Conservation (phyloP, 1,140 invertebrate genomes). For the Ditylenchus dipsaci region DNA sequence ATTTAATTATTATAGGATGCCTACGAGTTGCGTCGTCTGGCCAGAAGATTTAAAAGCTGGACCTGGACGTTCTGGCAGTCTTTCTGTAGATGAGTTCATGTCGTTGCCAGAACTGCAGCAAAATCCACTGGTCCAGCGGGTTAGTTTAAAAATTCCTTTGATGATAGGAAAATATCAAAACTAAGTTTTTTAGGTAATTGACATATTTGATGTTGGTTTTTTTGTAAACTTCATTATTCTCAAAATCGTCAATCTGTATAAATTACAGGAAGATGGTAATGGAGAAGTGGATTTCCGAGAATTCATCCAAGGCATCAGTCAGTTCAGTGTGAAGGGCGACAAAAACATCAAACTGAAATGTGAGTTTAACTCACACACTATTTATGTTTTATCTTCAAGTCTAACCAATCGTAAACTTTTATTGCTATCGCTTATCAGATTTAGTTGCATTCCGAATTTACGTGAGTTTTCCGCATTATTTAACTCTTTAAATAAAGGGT, state of each 20-base stretch:
- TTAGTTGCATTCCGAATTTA: slow-evolving; percentile 59
- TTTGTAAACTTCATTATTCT: too few species aligned
- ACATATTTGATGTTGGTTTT: slow-evolving; percentile 56
- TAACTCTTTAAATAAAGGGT: too few species aligned
- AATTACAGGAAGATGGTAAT: slow-evolving; percentile 49
- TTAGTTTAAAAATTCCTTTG: too few species aligned
- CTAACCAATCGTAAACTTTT: slow-evolving; percentile 1
- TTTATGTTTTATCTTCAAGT: not conserved
- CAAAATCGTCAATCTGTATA: too few species aligned
- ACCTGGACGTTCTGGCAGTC: slow-evolving; percentile 57
- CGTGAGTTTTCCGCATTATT: not conserved
- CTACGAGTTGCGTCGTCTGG: slow-evolving; percentile 58
- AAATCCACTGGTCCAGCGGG: slow-evolving; percentile 59
- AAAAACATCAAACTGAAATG: slow-evolving; percentile 59
- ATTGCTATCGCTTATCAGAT: slow-evolving; percentile 13
- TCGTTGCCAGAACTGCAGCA: slow-evolving; percentile 58
- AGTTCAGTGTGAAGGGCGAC: slow-evolving; percentile 61
- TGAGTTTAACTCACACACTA: slow-evolving; percentile 22
- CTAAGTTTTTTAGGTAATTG: slow-evolving; percentile 45
- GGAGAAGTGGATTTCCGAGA: slow-evolving; percentile 60
- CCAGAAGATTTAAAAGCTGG: slow-evolving; percentile 59
- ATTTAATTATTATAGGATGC: slow-evolving; percentile 52
- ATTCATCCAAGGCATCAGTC: slow-evolving; percentile 60
- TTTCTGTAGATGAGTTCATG: slow-evolving; percentile 59
- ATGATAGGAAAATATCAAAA: too few species aligned